phyloP scores from a whole-genome alignment of 2,797 vertebrate species.

The Sebastes nivosus region DNA sequence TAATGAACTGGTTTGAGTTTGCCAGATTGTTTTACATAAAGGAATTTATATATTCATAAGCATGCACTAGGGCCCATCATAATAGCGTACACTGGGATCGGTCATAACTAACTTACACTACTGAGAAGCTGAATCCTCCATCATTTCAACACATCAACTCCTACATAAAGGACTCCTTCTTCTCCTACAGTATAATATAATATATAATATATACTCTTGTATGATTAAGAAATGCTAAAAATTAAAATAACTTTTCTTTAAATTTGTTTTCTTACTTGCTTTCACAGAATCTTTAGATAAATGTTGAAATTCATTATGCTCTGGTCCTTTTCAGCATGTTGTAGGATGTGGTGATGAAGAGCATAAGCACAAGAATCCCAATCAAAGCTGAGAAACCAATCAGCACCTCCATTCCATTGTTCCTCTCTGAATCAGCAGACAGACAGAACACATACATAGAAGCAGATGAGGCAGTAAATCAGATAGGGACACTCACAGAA shows the following conservation, averaged over 20 bases:
- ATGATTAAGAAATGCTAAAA: neutral
- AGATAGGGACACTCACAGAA: neutral
- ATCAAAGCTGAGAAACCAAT: conserved; percentile 46
- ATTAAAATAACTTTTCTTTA: neutral
- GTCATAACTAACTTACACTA: too few relatives aligned
- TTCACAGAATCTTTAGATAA: neutral
- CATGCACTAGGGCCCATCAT: neutral
- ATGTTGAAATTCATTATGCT: neutral
- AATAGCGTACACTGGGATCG: too few relatives aligned
- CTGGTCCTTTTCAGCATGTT: conserved; percentile 33
- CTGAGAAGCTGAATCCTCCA: neutral
- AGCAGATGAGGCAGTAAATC: neutral
- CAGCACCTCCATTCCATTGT: neutral
- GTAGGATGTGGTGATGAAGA: conserved; percentile 24
- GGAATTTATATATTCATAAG: neutral
- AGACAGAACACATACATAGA: neutral
- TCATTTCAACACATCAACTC: neutral
- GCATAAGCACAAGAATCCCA: conserved; percentile 55
- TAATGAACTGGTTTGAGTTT: neutral
- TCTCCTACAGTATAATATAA: neutral
- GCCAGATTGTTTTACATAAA: neutral
- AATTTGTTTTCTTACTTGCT: neutral
- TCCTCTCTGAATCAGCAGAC: conserved; percentile 13
- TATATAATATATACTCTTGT: neutral
- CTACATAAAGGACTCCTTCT: neutral